A percentile compares a stretch with the other conserved stretches of the same genome.
These are phyloP conservation scores for Oscheius sp. DNA, from an alignment of 2,888 invertebrate species.

Conservation along the genomic window DNA sequence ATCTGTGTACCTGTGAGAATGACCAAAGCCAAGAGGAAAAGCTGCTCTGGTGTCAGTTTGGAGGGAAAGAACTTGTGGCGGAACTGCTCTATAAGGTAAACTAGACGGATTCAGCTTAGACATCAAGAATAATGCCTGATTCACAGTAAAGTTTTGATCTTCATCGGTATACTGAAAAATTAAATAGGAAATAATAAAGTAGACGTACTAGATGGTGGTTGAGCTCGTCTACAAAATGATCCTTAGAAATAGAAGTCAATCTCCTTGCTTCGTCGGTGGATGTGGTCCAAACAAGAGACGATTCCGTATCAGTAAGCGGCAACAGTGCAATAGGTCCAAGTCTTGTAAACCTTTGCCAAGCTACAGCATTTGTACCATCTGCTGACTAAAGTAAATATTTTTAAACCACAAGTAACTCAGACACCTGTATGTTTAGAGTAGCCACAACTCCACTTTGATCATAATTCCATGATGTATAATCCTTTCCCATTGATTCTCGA, in stretches of 20 bases:
- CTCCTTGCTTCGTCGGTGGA: conserved; percentile 82
- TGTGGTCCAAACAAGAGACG: conserved; percentile 95
- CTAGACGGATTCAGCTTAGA: conserved; percentile 55
- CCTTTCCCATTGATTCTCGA: conserved; percentile 84
- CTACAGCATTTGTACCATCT: conserved; percentile 83
- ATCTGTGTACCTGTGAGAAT: conserved; percentile 79
- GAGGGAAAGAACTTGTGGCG: conserved; percentile 81
- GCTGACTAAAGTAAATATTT: conserved; percentile 6
- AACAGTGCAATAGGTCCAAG: conserved; percentile 91
- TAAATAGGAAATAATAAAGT: background rate
- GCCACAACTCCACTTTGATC: conserved; percentile 92
- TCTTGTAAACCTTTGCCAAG: conserved; percentile 95
- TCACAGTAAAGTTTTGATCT: conserved; percentile 65
- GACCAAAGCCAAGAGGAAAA: conserved; percentile 92
- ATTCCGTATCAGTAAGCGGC: conserved; percentile 83
- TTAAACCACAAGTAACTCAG: no score
- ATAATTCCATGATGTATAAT: conserved; percentile 86
- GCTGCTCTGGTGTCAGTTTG: conserved; percentile 82
- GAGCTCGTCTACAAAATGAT: conserved; percentile 87
- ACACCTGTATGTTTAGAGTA: conserved; percentile 78
- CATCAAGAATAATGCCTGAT: conserved; percentile 62
- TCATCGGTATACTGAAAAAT: conserved; percentile 71
- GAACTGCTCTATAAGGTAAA: conserved; percentile 77
- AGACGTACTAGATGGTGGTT: conserved; percentile 85
- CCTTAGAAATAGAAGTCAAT: conserved; percentile 81